Evolutionary conservation across 2,888 invertebrate species (phyloP).

Genomic region (Blastobasis adustella): DNA sequence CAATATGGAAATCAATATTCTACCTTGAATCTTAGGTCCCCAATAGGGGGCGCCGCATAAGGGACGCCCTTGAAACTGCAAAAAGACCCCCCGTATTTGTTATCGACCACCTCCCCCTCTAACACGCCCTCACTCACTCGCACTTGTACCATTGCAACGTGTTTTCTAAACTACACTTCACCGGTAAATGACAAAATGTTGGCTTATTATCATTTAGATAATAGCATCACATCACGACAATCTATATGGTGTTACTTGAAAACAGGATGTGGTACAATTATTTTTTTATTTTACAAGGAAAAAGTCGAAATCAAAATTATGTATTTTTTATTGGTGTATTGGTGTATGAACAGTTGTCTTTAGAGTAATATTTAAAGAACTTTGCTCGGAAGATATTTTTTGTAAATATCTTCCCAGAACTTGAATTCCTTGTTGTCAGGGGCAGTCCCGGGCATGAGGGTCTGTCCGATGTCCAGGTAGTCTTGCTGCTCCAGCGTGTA

Average conservation of each 20-base stretch:
- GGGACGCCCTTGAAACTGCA: conserved; percentile 31
- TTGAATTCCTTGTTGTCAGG: background rate
- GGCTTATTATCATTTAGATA: no score
- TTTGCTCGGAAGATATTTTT: background rate
- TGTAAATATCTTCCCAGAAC: background rate
- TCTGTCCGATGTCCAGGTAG: conserved; percentile 21
- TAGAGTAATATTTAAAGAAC: background rate
- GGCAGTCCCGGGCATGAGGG: conserved; percentile 5
- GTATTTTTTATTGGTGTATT: background rate
- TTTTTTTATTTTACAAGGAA: no score
- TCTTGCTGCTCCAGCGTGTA: conserved; percentile 17
- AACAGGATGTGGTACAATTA: no score
- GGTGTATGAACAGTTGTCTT: background rate
- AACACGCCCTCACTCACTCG: conserved; percentile 19
- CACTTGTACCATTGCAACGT: conserved; percentile 20
- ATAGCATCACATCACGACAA: no score
- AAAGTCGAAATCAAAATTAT: background rate
- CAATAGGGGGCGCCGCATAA: conserved; percentile 24
- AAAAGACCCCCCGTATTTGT: conserved; percentile 19
- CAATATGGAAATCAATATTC: no score
- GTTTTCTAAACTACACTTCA: no score
- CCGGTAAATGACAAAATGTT: no score
- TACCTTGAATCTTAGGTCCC: conserved; percentile 26
- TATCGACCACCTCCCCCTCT: conserved; percentile 19
- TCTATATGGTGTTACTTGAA: no score